These are phyloP conservation scores for Euglossa dilemma DNA, from an alignment of 1,140 invertebrate genomes.

Conservation along the genomic window DNA sequence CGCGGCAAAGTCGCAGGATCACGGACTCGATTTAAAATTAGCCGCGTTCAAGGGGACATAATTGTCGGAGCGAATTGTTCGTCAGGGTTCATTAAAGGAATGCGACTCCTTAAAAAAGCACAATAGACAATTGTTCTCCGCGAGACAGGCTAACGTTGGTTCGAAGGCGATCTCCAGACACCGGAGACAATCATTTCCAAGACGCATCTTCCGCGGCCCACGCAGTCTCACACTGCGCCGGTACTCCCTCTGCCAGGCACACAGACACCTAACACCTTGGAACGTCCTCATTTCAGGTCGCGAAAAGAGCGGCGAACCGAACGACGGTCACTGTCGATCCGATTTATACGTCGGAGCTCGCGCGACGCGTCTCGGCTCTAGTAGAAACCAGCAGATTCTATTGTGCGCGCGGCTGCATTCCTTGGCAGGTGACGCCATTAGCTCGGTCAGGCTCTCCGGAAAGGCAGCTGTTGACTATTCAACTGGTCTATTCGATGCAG, in stretches of 20 bases:
- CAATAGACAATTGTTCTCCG: slow-evolving; percentile 38
- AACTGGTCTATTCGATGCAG: not conserved
- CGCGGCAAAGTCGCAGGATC: not conserved
- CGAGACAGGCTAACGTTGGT: slow-evolving; percentile 8
- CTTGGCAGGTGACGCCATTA: slow-evolving; percentile 35
- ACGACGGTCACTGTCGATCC: slow-evolving; percentile 1
- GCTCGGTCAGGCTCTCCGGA: slow-evolving; percentile 7
- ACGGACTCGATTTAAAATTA: too few relatives aligned
- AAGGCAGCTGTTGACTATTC: not conserved
- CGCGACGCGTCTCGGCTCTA: not conserved
- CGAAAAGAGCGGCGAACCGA: slow-evolving; percentile 3
- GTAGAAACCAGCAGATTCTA: not conserved
- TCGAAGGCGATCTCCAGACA: slow-evolving; percentile 9
- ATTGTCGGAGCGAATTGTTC: not conserved
- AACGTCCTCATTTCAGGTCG: not conserved
- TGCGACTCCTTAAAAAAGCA: slow-evolving; percentile 12
- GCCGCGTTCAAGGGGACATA: not conserved
- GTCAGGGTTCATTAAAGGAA: slow-evolving; percentile 18
- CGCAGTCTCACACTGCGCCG: slow-evolving; percentile 28
- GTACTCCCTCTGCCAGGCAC: not conserved
- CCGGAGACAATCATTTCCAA: slow-evolving; percentile 35
- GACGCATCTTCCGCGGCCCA: slow-evolving; percentile 37
- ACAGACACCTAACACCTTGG: not conserved
- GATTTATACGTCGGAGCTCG: slow-evolving; percentile 1
- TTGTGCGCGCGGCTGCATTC: slow-evolving; percentile 12